Evolutionary conservation across 2,888 invertebrate species (phyloP), one percentile per base, ranked within the genome.

Genomic region (Patella ulyssiponensis): DNA sequence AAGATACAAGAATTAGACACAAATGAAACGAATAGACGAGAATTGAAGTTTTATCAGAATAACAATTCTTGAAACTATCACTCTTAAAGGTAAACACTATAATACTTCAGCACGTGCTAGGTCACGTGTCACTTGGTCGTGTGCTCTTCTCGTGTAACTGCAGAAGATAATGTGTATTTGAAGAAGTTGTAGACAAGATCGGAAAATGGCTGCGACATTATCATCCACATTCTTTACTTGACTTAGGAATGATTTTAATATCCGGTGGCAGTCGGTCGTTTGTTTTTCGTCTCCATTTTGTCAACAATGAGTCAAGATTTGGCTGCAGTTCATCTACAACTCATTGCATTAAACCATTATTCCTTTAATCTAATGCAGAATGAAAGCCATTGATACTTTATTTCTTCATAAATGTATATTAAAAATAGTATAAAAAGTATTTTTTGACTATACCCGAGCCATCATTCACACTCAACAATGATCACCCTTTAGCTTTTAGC

Each of bases 301-400:
- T 64, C 64, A 64, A 64, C 64, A 64, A 64, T 64, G 64, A 64
- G 64, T 64, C 64, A 64, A 64, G 64, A 64, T 44, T 44, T 44
- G 44, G 44, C 44, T 44, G 44, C 44, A 44, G 44, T 44, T 44
- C 44, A 9, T 44, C 44, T 0, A 7, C 44, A 44, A 44, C 9
- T 44, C 44, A 44, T 44, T 44, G 44, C 9, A 44, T 44, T 44
- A 44, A 44, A 44, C 23, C 14, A 64, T 64, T 64, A 64, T 64
- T 64, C 14, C 23, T 64, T 23, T 64, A 64, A 64, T 64, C 64
- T 23, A 64, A 23, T 20, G 3, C 64, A 64, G 64, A 23, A 44
- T 7, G 44, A 44, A 44, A 44, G 44, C 9, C 44, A 44, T 44
- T 44, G 44, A 44, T 44, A 9, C 9, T 44, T 7, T 44, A 44